Evolutionary conservation across 1,140 invertebrate genomes (phyloP), one percentile per base, ranked within the genome.

Genomic region (Hylaeus anthracinus): DNA sequence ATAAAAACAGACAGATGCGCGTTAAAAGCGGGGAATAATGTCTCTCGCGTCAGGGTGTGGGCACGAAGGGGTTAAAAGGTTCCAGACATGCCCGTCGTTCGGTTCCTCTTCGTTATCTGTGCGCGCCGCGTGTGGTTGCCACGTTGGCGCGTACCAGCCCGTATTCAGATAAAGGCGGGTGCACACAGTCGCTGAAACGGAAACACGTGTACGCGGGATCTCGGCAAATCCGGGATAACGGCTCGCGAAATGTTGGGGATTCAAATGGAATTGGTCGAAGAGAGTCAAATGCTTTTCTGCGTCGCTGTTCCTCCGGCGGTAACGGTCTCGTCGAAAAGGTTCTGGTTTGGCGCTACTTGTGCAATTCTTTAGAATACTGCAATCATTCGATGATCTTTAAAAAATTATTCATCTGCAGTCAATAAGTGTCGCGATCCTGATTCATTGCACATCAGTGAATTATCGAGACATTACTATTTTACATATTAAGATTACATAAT

Each of bases 201-300:
- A 43, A 64, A 72, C 67, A 84, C 71, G 39, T 61, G 67, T 76
- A 80, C 39, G 3, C 61, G 53, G 71, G 71, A 79, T 75, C 63
- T 61, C 74, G 72, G 60, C 43, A 84, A 86, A 87, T 86, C 82
- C 86, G 14, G 71, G 75, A 74, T 84, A 86, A 87, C 79, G 74
- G 67, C 76, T 72, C 79, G 66, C 82, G 72, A 73, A 69, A 86
- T 87, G 86, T 82, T 66, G 51, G 64, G 76, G 85, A 87, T 87
- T 87, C 76, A 77, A 87, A 84, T 85, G 75, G 72, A 86, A 86
- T 87, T 75, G 82, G 72, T 51, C 74, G 75, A 82, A 84, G 72
- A 86, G 69, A 87, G 69, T 86, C 85, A 72, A 87, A 86, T 81
- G 72, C 41, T 86, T 86, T 86, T 76, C 71, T 66, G n/a, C 53